Evolutionary conservation across 2,888 invertebrate species (phyloP), one percentile per base, ranked within the genome.

Genomic region (Omphaloscelis lunosa): DNA sequence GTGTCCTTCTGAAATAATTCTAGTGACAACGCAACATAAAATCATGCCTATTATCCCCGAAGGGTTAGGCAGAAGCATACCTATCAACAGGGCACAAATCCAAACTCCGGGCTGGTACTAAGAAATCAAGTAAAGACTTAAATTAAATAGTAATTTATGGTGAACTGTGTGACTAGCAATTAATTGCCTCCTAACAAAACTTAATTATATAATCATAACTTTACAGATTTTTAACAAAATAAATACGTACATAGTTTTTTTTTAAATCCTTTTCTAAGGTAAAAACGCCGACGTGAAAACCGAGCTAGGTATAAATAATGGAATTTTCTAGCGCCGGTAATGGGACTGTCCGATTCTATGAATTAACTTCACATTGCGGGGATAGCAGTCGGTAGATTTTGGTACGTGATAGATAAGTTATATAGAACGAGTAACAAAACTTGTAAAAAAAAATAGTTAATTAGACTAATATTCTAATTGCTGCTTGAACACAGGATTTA

Each of bases 261-360:
- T 77, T 61, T 53, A 29, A 9, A 45, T 53, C 7, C 29, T 65
- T 58, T 56, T n/a, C 11, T 41, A 29, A 67, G 27, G 29, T 67
- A 58, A 41, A 63, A 78, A 29, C 34, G 27, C 48, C 12, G 23
- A 7, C 15, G 17, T 34, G 34, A 56, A 61, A 48, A 20, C 27
- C 8, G 34, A 53, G 58, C 34, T 74, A 68, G 72, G 71, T 71
- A 62, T 59, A 83, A 82, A 17, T 83, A 75, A 82, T 79, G 79
- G 41, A 0, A 5, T 23, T 39, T 39, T 23, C 70, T 56, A 61
- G 72, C 63, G 53, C 39, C 23, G 51, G 79, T 70, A 82, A 83
- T 71, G n/a, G 62, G 27, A 75, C 62, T 83, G 75, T 79, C 82
- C 23, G 63, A 75, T 83, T 83, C 48, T 68, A 72, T 75, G 83